Evolutionary conservation across 1,140 invertebrate genomes (phyloP), one percentile per base, ranked within the genome.

Genomic region (Caenorhabditis elegans): DNA sequence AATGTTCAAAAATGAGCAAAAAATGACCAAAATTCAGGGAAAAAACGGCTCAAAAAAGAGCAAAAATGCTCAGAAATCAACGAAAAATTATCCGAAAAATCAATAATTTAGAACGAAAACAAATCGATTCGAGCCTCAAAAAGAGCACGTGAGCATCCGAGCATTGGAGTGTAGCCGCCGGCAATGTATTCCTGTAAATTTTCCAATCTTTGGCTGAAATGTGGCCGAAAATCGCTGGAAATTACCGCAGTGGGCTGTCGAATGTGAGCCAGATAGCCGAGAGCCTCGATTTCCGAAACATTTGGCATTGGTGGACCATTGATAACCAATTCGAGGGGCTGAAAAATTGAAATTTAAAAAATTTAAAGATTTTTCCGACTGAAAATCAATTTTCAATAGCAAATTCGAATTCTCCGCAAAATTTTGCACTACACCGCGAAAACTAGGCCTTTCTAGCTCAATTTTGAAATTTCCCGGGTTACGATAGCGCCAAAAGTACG

Each of bases 51-150:
- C n/a, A n/a, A n/a, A n/a, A n/a, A n/a, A n/a, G n/a, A n/a, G n/a
- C n/a, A 43, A 15, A 15, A 15, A 43, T 15, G 39, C 39, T 43
- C 5, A 43, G 5, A 53, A 65, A 51, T 4, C n/a, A 28, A 79
- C 26, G n/a, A 53, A 53, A 13, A 43, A 46, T 22, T 2, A 79
- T 15, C 2, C 11, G 43, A 79, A 36, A 65, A 48, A 48, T 48
- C 47, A n/a, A n/a, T 48, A n/a, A 48, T 53, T 75, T 76, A 84
- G 43, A 84, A 84, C 22, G 80, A 49, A 82, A 87, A 96, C 0
- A 97, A 91, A 34, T 95, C 95, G 85, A 93, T 92, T 87, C 97
- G 92, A 0, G 96, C 94, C 90, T 98, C 96, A 90, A 96, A 94
- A 11, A 98, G 90, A 0, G 95, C 96, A 86, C 96, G 91, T 76